phyloP scores from a whole-genome alignment of 2,888 invertebrate genomes.

The Folsomia manolachei region DNA sequence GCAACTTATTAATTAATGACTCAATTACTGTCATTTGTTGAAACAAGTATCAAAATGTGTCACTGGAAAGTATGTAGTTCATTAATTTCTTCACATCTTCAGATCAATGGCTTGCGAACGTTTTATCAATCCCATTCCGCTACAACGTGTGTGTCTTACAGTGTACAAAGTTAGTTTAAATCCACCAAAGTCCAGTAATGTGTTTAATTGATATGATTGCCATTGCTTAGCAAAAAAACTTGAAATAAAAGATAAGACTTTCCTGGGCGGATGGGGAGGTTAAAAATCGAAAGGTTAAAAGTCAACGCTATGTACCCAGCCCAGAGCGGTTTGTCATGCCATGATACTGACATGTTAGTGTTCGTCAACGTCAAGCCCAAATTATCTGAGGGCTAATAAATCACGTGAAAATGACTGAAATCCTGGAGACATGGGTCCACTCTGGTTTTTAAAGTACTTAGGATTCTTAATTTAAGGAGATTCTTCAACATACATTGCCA shows the following conservation, averaged over 20 bases:
- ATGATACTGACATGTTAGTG: too few relatives aligned
- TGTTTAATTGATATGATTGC: neutral
- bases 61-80: neutral
- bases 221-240: neutral
- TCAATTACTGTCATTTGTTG: slow-evolving; percentile 6
- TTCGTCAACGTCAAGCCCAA: neutral
- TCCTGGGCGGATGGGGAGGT: slow-evolving; percentile 6
- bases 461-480: neutral
- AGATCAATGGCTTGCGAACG: too few relatives aligned
- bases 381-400: neutral
- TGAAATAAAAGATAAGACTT: neutral
- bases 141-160: too few relatives aligned
- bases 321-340: too few relatives aligned
- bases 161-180: too few relatives aligned
- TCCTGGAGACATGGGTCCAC: too few relatives aligned
- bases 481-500: too few relatives aligned
- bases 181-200: too few relatives aligned
- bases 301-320: neutral
- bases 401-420: neutral
- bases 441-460: neutral
- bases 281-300: slow-evolving; percentile 2
- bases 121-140: too few relatives aligned
- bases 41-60: slow-evolving; percentile 10
- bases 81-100: neutral
- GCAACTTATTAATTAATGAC: neutral